Conservation (phyloP, 2,888 invertebrate genomes). For the Lagria hirta region DNA sequence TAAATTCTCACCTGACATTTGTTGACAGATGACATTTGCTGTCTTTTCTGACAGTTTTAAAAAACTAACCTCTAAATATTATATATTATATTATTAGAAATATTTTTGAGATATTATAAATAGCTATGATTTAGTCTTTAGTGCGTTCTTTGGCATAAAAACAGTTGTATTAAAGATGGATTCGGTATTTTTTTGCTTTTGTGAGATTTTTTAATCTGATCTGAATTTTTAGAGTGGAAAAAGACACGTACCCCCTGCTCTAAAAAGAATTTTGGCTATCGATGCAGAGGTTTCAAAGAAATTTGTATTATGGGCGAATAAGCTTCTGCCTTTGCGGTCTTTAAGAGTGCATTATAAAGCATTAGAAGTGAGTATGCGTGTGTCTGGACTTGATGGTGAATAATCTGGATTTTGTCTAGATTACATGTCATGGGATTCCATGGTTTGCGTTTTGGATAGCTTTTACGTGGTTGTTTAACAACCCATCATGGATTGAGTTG, state of each 20-base stretch:
- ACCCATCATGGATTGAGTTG: slow-evolving; percentile 70
- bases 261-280: slow-evolving; percentile 56
- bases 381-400: slow-evolving; percentile 7
- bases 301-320: slow-evolving; percentile 57
- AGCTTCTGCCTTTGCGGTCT: slow-evolving; percentile 56
- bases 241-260: slow-evolving; percentile 53
- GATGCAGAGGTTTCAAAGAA: slow-evolving; percentile 59
- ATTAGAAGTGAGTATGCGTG: slow-evolving; percentile 56
- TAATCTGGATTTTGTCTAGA: slow-evolving; percentile 55
- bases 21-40: too few species aligned
- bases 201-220: too few species aligned
- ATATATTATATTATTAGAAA: too few species aligned
- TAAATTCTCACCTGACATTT: too few species aligned
- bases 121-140: too few species aligned
- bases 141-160: too few species aligned
- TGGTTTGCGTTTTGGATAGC: slow-evolving; percentile 80
- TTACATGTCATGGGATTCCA: slow-evolving; percentile 85
- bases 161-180: too few species aligned
- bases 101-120: too few species aligned
- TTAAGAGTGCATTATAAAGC: slow-evolving; percentile 60
- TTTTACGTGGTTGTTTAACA: slow-evolving; percentile 75
- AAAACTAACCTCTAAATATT: too few species aligned
- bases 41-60: too few species aligned
- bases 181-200: too few species aligned
- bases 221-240: slow-evolving; percentile 35